Evolutionary conservation across 2,888 invertebrate species (phyloP).

Genomic region (Meghimatium bilineatum): DNA sequence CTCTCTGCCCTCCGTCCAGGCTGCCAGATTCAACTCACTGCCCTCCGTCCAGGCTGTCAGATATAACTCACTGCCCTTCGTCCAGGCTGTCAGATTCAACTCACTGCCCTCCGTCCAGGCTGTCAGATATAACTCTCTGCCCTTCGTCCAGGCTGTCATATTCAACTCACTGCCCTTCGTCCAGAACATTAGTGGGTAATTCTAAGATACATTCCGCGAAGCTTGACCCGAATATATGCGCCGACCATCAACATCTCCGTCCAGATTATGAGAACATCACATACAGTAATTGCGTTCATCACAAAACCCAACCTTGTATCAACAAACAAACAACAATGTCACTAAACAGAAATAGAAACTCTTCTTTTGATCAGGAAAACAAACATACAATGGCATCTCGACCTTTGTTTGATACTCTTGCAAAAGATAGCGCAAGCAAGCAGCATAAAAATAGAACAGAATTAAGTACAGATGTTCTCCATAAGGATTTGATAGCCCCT

Average conservation of each 20-base stretch:
- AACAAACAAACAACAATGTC: background rate
- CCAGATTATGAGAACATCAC: background rate
- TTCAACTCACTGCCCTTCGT: too few species aligned
- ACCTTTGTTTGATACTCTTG: too few species aligned
- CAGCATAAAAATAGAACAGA: background rate
- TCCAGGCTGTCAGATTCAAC: background rate
- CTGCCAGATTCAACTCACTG: too few species aligned
- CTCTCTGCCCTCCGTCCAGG: too few species aligned
- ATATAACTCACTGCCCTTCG: too few species aligned
- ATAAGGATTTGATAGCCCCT: slow-evolving; percentile 3
- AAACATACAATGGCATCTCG: background rate
- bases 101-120: background rate
- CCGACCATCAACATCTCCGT: background rate
- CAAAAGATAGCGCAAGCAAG: background rate
- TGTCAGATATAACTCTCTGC: background rate
- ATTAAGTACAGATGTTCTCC: background rate
- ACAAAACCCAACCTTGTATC: background rate
- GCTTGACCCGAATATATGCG: background rate
- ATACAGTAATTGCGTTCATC: too few species aligned
- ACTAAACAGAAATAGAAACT: background rate
- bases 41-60: too few species aligned
- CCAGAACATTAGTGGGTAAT: background rate
- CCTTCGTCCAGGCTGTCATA: too few species aligned
- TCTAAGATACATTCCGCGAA: background rate
- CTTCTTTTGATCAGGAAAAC: background rate